Base-by-base conservation (phyloP, 2,888 invertebrate genomes). In the Philereme transversata region DNA sequence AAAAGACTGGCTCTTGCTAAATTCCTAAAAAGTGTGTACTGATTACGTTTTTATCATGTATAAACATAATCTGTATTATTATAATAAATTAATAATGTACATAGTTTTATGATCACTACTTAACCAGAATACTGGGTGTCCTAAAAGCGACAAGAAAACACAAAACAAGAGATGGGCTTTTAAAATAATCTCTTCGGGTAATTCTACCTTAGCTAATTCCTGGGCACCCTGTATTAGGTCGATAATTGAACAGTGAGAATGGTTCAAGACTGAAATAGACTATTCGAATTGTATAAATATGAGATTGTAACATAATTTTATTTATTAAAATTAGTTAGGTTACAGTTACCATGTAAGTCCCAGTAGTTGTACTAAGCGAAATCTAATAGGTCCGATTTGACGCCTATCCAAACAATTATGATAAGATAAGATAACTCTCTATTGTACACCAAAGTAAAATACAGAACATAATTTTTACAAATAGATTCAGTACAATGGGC, bases 181-280 rank as follows among this genome's bases (percentile, higher is more conserved):
- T 41, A 9, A 9, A 4, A 8, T 3, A 41, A 4, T n/a, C 9
- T 41, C 41, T 8, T 8, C 5, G 41, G n/a, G 9, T 9, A 7
- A 4, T 10, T 8, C 11, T 22, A 11, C 10, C 3, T 10, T 22
- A 45, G n/a, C n/a, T n/a, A n/a, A n/a, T n/a, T n/a, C 11, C 5
- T 10, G 47, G 40, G 33, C 46, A 22, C n/a, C 38, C 38, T 53
- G 38, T 38, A 36, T 40, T 5, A 46, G 35, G 33, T 45, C 53
- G n/a, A 4, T 53, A 11, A 5, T 35, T 48, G 41, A 65, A 70
- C 73, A 67, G 71, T 74, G 64, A 69, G 62, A 69, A 72, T 69
- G 67, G 69, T 69, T 70, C 69, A 80, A 82, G 82, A 82, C 83
- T 82, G 83, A 82, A 68, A 76, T 71, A 63, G 40, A 51, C 47